These are phyloP conservation scores for Sakesphorus luctuosus DNA, from an alignment of 2,113 vertebrate genomes.

Conservation along the genomic window DNA sequence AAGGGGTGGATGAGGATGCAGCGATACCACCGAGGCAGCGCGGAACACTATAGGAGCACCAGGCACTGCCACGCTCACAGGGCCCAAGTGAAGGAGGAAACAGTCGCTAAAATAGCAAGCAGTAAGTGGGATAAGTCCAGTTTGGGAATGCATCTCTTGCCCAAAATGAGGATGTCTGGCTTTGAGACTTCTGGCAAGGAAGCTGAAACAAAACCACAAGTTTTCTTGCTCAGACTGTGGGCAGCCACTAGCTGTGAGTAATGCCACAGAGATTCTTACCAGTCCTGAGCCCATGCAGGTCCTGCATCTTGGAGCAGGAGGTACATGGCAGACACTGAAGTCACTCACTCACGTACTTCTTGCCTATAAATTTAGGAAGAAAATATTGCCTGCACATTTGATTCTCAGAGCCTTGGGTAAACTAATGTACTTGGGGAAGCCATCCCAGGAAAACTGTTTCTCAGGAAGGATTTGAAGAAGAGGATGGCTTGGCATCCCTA, in stretches of 20 bases:
- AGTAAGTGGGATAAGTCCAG: not conserved
- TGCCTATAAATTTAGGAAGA: not conserved
- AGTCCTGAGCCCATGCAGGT: not conserved
- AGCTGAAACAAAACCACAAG: conserved; percentile 2
- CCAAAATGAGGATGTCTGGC: not conserved
- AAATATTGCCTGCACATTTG: not conserved
- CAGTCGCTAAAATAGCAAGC: not conserved
- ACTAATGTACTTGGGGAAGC: not conserved
- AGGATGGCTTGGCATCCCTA: not conserved
- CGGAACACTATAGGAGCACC: rapidly evolving
- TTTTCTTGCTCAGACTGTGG: not conserved
- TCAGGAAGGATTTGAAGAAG: not conserved
- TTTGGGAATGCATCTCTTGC: not conserved
- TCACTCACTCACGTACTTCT: not conserved
- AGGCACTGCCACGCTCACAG: rapidly evolving
- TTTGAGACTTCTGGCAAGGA: not conserved
- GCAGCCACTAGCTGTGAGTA: not conserved
- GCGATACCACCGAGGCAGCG: not conserved
- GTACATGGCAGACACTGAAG: not conserved
- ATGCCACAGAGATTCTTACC: not conserved
- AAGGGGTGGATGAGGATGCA: not conserved
- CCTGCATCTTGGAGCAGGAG: not conserved
- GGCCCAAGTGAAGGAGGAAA: not conserved
- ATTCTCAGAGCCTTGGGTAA: not conserved
- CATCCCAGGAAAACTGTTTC: not conserved